Evolutionary conservation across 2,797 vertebrate genomes (phyloP).

Genomic region (Rhynchonycteris naso): DNA sequence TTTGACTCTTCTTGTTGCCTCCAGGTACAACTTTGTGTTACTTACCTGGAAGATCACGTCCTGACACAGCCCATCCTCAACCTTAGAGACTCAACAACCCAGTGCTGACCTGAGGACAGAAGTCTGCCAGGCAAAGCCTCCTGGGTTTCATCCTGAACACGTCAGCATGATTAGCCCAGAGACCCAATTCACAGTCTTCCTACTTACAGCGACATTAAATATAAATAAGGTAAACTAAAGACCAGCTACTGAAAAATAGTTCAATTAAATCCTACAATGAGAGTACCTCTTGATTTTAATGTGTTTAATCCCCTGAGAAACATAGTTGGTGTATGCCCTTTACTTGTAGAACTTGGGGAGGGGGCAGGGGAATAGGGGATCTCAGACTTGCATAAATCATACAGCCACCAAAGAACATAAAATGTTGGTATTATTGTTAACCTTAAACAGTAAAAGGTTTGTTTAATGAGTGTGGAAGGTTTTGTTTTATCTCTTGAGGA

Average conservation of each 20-base stretch:
- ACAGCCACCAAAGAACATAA: constrained; percentile 60
- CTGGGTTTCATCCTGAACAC: constrained; percentile 75
- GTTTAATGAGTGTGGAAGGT: constrained; percentile 15
- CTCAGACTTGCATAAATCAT: constrained; percentile 23
- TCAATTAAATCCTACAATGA: constrained; percentile 84
- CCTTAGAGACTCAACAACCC: constrained; percentile 76
- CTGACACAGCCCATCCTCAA: constrained; percentile 62
- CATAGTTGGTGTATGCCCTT: constrained; percentile 7
- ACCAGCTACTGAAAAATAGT: constrained; percentile 86
- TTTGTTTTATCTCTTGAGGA: constrained; percentile 37
- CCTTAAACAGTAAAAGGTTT: constrained; percentile 54
- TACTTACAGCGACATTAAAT: constrained; percentile 86
- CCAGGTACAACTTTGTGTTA: constrained; percentile 60
- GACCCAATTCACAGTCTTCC: constrained; percentile 79
- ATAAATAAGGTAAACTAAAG: constrained; percentile 87
- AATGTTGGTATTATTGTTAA: constrained; percentile 60
- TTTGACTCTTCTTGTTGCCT: constrained; percentile 11
- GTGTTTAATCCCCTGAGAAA: constrained; percentile 80
- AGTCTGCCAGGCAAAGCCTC: constrained; percentile 72
- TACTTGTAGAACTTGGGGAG: constrained; percentile 14
- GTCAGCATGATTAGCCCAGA: constrained; percentile 82
- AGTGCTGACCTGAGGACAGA: constrained; percentile 73
- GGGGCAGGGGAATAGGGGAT: neutral
- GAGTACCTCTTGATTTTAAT: constrained; percentile 78
- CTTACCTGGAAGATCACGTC: constrained; percentile 52